A percentile compares a stretch with the other conserved stretches of the same genome.
These are phyloP conservation scores for Apotomis capreana DNA, from an alignment of 2,888 invertebrate genomes.

Conservation along the genomic window DNA sequence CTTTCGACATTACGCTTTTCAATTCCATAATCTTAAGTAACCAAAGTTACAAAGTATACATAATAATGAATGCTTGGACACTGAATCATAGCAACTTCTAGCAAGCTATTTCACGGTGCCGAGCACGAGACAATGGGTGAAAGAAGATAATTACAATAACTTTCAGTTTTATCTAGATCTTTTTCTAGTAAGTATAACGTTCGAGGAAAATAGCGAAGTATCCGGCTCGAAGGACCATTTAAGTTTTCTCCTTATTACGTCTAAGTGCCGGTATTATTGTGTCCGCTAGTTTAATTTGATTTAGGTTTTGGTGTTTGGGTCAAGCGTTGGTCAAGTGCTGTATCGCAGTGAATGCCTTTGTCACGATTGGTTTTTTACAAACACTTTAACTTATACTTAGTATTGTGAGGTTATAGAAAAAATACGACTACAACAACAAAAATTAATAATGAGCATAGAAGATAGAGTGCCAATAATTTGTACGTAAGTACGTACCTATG, in stretches of 20 bases:
- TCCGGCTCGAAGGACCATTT: conserved; percentile 34
- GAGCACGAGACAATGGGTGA: conserved; percentile 77
- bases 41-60: conserved; percentile 13
- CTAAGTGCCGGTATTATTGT: neutral
- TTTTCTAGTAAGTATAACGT: conserved; percentile 47
- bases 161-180: conserved; percentile 64
- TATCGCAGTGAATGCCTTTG: too few species aligned
- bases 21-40: conserved; percentile 27
- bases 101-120: conserved; percentile 66
- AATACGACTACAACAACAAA: too few species aligned
- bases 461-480: too few species aligned
- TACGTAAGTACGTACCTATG: too few species aligned
- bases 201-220: conserved; percentile 39
- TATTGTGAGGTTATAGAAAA: too few species aligned
- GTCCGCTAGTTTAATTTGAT: neutral
- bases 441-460: too few species aligned
- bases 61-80: conserved; percentile 29
- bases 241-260: neutral
- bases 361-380: too few species aligned
- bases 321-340: too few species aligned
- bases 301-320: neutral
- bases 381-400: too few species aligned
- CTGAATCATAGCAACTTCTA: conserved; percentile 45
- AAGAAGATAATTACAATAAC: conserved; percentile 68
- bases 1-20: conserved; percentile 38